Evolutionary conservation across 1,140 invertebrate genomes (phyloP), one percentile per base, ranked within the genome.

Genomic region (Drosophila virilis): DNA sequence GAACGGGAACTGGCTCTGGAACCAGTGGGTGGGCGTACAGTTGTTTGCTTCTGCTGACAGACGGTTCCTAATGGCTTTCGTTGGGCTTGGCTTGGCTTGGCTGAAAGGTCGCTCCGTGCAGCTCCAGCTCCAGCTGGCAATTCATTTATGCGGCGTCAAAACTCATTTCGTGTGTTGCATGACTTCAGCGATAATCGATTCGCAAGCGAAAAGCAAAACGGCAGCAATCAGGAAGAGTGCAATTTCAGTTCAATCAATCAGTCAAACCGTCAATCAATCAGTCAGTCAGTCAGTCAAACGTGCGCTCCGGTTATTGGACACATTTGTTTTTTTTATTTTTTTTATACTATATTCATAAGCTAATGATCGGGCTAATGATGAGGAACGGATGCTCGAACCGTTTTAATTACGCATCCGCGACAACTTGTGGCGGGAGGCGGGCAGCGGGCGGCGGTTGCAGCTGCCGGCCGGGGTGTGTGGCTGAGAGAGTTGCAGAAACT

Each of bases 181-280:
- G 73, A 37, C 42, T 81, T 42, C 48, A 60, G 58, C 58, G 42
- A 64, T 78, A 57, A 66, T 69, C 51, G 54, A 67, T 70, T 50
- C 55, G 46, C 45, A 71, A 54, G 55, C 60, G 45, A 58, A 54
- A 22, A 43, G 50, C 64, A 52, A 52, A 46, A 67, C 46, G 46
- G 42, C 57, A 43, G 48, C 73, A 83, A 88, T 88, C 83, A 86
- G 83, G 83, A 88, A 89, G 79, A 88, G 50, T 72, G 84, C 80
- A 88, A 88, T 89, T 85, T 81, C 46, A 58, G 38, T 58, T 58
- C 69, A 66, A 28, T 62, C 67, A 62, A n/a, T 76, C 60, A 71
- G 48, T 74, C 77, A 69, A 57, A 55, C 48, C 54, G 35, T 64
- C 77, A 67, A 28, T 67, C 61, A 58, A 8, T 74, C 48, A 67